phyloP scores from a whole-genome alignment of 2,888 invertebrate species.

The Dryococelus australis region DNA sequence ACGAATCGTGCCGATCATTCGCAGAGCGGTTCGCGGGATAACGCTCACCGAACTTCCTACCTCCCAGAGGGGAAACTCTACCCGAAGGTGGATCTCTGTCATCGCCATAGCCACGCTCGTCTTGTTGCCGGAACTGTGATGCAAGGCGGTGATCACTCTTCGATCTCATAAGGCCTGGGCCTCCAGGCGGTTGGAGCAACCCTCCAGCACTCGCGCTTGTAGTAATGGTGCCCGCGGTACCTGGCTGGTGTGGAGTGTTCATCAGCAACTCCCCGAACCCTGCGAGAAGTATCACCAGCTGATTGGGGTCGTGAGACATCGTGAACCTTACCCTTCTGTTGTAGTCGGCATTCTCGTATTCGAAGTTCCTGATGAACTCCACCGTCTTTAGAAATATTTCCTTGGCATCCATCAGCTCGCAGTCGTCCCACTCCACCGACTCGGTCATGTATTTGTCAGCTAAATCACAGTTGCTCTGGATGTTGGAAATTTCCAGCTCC shows the following conservation, averaged over 20 bases:
- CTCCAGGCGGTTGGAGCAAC: slow-evolving; percentile 65
- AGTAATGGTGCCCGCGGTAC: slow-evolving; percentile 59
- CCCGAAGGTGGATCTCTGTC: slow-evolving; percentile 66
- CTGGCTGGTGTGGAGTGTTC: slow-evolving; percentile 67
- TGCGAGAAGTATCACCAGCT: slow-evolving; percentile 85
- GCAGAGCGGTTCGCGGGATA: slow-evolving; percentile 41
- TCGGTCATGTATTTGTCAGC: slow-evolving; percentile 94
- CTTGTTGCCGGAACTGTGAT: slow-evolving; percentile 86
- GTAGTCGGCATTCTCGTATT: slow-evolving; percentile 92
- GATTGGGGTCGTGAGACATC: slow-evolving; percentile 91
- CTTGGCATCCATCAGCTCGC: slow-evolving; percentile 92
- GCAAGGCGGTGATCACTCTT: slow-evolving; percentile 93
- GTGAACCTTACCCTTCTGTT: slow-evolving; percentile 84
- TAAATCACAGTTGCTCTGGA: slow-evolving; percentile 95
- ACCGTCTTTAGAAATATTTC: slow-evolving; percentile 95
- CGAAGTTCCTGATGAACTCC: slow-evolving; percentile 92
- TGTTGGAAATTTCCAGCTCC: slow-evolving; percentile 93
- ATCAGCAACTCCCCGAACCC: slow-evolving; percentile 88
- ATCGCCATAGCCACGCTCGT: slow-evolving; percentile 69
- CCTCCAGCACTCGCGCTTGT: slow-evolving; percentile 57
- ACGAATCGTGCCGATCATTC: slow-evolving; percentile 49
- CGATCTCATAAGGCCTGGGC: slow-evolving; percentile 86
- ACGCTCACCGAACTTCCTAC: slow-evolving; percentile 78
- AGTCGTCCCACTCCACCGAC: slow-evolving; percentile 90
- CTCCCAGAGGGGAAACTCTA: slow-evolving; percentile 68